These are phyloP conservation scores for Dasysyrphus tricinctus DNA, from an alignment of 2,888 invertebrate species.

Conservation along the genomic window DNA sequence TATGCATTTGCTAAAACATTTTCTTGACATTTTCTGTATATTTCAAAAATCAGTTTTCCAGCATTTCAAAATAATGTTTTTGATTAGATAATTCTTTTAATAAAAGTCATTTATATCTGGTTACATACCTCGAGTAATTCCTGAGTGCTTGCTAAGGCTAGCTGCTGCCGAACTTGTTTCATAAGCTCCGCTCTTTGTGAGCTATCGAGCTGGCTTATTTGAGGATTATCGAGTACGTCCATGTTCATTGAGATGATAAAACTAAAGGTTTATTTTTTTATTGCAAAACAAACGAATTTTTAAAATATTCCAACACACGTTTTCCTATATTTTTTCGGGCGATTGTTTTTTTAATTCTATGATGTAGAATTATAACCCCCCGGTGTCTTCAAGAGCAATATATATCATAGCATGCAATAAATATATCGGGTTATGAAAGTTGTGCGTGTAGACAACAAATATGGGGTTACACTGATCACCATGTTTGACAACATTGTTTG, in stretches of 20 bases:
- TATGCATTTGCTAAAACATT: conserved; percentile 98
- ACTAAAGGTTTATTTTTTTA: not conserved
- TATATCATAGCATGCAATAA: not conserved
- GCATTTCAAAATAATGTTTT: not conserved
- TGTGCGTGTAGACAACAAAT: not conserved
- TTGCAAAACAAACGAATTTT: not conserved
- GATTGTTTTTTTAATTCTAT: not conserved
- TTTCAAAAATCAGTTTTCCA: conserved; percentile 77
- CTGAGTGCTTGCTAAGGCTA: conserved; percentile 96
- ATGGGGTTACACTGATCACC: too few species aligned
- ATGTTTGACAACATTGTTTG: too few species aligned
- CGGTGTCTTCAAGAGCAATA: not conserved
- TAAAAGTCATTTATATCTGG: conserved; percentile 15
- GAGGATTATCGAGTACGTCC: conserved; percentile 29
- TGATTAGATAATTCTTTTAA: not conserved
- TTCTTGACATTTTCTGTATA: conserved; percentile 95
- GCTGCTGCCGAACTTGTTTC: conserved; percentile 97
- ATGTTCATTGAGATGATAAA: not conserved
- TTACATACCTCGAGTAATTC: conserved; percentile 91
- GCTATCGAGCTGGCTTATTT: conserved; percentile 86
- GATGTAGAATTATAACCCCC: not conserved
- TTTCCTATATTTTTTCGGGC: not conserved
- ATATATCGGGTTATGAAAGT: not conserved
- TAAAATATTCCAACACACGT: conserved; percentile 2
- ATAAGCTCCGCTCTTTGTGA: conserved; percentile 93